These are phyloP conservation scores for Drosophila oshimai DNA, from an alignment of 1,140 invertebrate genomes.

Conservation along the genomic window DNA sequence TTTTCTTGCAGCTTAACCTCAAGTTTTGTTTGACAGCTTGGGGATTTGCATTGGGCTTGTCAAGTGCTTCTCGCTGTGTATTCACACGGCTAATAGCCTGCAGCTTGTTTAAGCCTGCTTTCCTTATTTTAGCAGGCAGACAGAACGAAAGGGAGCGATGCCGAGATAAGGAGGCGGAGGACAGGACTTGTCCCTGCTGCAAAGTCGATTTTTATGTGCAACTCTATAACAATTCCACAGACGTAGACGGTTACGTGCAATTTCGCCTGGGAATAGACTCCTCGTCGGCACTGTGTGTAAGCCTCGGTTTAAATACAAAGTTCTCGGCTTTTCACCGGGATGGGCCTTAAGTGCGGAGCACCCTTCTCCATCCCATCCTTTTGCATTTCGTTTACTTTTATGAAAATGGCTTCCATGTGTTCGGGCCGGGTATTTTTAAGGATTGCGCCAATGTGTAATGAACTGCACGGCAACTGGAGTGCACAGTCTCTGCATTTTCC, in stretches of 20 bases:
- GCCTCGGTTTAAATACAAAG: slow-evolving; percentile 62
- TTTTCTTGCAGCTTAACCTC: background rate
- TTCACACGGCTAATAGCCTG: slow-evolving; percentile 62
- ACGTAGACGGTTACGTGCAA: slow-evolving; percentile 63
- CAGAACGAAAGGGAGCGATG: slow-evolving; percentile 12
- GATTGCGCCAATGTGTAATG: slow-evolving; percentile 63
- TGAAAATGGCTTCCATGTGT: slow-evolving; percentile 56
- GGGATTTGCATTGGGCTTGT: background rate
- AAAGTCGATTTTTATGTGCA: slow-evolving; percentile 67
- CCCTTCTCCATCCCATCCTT: slow-evolving; percentile 3
- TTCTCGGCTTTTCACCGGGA: slow-evolving; percentile 25
- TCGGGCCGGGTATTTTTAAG: slow-evolving; percentile 40
- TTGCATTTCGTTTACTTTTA: slow-evolving; percentile 72
- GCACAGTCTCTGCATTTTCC: background rate
- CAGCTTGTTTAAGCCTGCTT: slow-evolving; percentile 62
- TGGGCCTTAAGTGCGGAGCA: background rate
- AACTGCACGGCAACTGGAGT: slow-evolving; percentile 47
- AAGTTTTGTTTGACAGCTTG: background rate
- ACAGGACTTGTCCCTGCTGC: slow-evolving; percentile 41
- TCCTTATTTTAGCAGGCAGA: slow-evolving; percentile 27
- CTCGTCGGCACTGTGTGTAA: slow-evolving; percentile 8
- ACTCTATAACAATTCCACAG: slow-evolving; percentile 63
- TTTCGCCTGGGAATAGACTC: slow-evolving; percentile 39
- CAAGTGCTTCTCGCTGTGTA: slow-evolving; percentile 21
- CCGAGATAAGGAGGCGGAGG: background rate